phyloP scores from a whole-genome alignment of 2,888 invertebrate species.

The Pristionchus fissidentatus region DNA sequence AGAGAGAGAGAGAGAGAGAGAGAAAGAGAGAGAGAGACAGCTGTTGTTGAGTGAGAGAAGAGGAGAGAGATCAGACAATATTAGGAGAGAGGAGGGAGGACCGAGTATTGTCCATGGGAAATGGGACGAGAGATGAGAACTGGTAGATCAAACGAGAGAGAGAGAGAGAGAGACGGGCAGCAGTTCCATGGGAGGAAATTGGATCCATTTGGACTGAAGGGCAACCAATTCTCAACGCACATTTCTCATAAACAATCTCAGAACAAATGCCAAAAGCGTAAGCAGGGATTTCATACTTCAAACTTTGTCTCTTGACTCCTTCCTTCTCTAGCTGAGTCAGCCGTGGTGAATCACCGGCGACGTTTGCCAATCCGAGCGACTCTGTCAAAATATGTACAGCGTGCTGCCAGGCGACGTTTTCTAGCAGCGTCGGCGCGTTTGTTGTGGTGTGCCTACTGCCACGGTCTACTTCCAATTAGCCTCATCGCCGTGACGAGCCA shows the following conservation, averaged over 20 bases:
- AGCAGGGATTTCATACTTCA: background rate
- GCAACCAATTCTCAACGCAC: background rate
- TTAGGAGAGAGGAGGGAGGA: background rate
- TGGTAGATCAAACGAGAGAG: background rate
- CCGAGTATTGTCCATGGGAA: background rate
- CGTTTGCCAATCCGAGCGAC: constrained; percentile 19
- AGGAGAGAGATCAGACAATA: background rate
- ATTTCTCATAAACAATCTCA: constrained; percentile 21
- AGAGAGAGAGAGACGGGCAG: background rate
- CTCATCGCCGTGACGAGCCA: background rate
- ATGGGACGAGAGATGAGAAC: constrained; percentile 16
- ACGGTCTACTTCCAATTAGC: background rate
- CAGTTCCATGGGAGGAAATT: background rate
- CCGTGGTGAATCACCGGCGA: constrained; percentile 39
- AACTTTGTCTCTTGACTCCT: constrained; percentile 17
- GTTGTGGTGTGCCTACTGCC: background rate
- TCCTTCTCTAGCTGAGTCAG: background rate
- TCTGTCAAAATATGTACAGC: constrained; percentile 40
- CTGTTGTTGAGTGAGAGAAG: background rate
- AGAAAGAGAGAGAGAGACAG: constrained; percentile 28
- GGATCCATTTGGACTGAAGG: background rate
- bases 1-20: background rate
- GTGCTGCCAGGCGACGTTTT: constrained; percentile 13
- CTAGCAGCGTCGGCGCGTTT: background rate
- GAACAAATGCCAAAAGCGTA: background rate